Percentiles rank a stretch among this genome's conserved stretches.
These are phyloP conservation scores for Poicephalus gulielmi DNA, from an alignment of 2,113 vertebrate species.

Conservation along the genomic window DNA sequence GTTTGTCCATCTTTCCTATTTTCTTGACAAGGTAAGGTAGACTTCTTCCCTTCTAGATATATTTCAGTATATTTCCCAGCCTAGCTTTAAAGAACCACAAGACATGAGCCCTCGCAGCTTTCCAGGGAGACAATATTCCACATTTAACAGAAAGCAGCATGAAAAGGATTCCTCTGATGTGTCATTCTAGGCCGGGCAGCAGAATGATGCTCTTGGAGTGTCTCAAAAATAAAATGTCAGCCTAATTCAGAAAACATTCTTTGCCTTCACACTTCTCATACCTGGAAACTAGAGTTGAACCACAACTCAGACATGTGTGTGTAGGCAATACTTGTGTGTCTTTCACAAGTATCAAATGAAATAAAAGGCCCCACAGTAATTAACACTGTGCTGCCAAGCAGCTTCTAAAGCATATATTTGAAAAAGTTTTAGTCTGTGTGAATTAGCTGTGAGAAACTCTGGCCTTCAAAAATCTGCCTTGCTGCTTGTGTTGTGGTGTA, in stretches of 20 bases:
- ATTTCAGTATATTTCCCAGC: background rate
- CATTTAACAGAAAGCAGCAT: background rate
- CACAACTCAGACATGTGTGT: background rate
- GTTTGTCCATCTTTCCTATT: background rate
- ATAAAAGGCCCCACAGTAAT: background rate
- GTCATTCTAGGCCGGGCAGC: background rate
- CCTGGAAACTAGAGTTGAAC: background rate
- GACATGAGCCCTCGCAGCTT: background rate
- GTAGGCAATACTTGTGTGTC: background rate
- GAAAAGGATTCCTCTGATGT: constrained; percentile 9
- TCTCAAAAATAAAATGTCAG: constrained; percentile 30
- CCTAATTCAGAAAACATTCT: constrained; percentile 6
- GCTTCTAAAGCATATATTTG: background rate
- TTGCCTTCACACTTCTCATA: background rate
- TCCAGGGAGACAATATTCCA: background rate
- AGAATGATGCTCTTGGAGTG: background rate
- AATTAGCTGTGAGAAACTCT: background rate
- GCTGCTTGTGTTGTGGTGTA: background rate
- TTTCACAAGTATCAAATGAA: background rate
- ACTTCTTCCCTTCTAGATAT: background rate
- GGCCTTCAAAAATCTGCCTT: background rate
- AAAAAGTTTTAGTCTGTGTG: background rate
- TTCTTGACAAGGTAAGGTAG: background rate
- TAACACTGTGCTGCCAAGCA: background rate
- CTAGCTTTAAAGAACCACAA: background rate